Evolutionary conservation across 2,113 vertebrate genomes (phyloP), one percentile per base, ranked within the genome.

Genomic region (Corythaeola cristata): DNA sequence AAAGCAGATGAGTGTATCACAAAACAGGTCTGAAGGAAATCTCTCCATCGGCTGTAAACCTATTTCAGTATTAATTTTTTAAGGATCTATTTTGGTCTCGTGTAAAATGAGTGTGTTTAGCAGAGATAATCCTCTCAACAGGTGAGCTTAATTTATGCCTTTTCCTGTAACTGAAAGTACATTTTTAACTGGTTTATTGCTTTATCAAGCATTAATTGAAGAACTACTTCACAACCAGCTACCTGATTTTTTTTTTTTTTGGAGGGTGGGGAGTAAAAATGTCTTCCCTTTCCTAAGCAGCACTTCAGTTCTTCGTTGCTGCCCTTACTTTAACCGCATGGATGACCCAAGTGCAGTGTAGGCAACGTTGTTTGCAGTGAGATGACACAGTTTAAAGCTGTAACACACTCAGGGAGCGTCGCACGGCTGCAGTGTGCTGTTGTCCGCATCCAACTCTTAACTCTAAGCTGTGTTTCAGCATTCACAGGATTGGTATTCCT

Each of bases 101-200:
- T 32, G 69, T 64, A 91, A 97, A 97, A 95, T 44, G 84, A 92
- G 78, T 66, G 58, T 89, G 58, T 95, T 95, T 93, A 96, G 95
- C 84, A 82, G 92, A 96, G 86, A 92, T 95, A 97, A 97, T 96
- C 84, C 93, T 95, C 94, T 95, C 93, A 96, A 97, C 92, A 97
- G 89, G 92, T 97, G 95, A 97, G 74, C 71, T 95, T 91, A 85
- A 93, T 89, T 84, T 49, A 85, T 85, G 79, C 53, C 45, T 95
- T 78, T 63, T 77, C 56, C 92, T 75, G 55, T 71, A 90, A 91
- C 89, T 85, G 69, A 67, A 89, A 73, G 71, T 74, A 58, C 67
- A 79, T 73, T 91, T 93, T 85, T 62, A 83, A 95, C 62, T 52
- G 73, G 56, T 50, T 91, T 85, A 88, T 3, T 91, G 87, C 92